Conservation (phyloP, 2,888 invertebrate species). For the Acrobasis repandana region DNA sequence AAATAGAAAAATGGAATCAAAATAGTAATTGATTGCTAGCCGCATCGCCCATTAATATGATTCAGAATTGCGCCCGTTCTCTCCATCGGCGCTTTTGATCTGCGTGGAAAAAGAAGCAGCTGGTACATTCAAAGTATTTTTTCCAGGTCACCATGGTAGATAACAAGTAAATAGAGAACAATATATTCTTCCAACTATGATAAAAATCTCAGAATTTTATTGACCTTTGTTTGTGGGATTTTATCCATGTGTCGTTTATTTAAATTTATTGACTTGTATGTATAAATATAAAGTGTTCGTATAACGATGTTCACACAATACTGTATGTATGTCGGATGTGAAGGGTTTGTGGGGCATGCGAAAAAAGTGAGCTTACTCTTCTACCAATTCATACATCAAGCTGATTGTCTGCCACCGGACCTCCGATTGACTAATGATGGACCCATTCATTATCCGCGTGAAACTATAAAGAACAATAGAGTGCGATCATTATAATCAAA, state of each 20-base stretch:
- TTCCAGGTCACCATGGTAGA: too few species aligned
- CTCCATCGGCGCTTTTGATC: neutral
- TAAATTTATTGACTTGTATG: neutral
- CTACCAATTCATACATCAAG: conserved; percentile 8
- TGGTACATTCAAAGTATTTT: too few species aligned
- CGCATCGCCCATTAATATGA: too few species aligned
- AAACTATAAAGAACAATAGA: conserved; percentile 27
- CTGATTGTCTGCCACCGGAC: conserved; percentile 21
- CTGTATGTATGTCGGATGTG: conserved; percentile 30
- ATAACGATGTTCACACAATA: neutral
- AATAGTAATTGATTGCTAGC: too few species aligned
- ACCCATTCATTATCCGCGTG: conserved; percentile 22
- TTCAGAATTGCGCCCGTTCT: neutral
- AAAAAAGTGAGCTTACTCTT: neutral
- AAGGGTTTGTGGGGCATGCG: conserved; percentile 37
- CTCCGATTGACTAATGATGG: conserved; percentile 15
- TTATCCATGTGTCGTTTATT: neutral
- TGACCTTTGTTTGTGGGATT: neutral
- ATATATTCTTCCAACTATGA: neutral
- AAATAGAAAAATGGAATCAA: too few species aligned
- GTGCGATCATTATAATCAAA: conserved; percentile 23
- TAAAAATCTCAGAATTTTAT: neutral
- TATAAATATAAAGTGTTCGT: neutral
- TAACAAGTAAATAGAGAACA: too few species aligned
- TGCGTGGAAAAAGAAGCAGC: too few species aligned